These are phyloP conservation scores for Drosophila novamexicana DNA, from an alignment of 1,140 invertebrate genomes.

Conservation along the genomic window DNA sequence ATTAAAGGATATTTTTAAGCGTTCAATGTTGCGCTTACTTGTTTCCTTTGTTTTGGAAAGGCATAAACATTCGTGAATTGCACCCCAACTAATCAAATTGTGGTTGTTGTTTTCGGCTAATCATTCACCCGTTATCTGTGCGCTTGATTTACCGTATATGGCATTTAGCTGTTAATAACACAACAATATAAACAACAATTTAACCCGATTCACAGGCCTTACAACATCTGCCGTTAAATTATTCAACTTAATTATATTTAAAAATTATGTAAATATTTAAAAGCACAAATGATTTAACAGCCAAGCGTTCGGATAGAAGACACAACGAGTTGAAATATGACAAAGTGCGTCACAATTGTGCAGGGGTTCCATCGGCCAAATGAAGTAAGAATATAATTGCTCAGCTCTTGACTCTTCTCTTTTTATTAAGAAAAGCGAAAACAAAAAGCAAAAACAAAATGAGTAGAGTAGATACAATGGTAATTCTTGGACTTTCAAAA, in stretches of 20 bases:
- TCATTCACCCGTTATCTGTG: conserved; percentile 35
- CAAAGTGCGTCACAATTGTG: conserved; percentile 43
- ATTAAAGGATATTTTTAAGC: too few species aligned
- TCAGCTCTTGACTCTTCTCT: conserved; percentile 8
- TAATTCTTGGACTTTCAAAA: conserved; percentile 62
- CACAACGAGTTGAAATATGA: conserved; percentile 3
- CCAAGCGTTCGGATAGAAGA: conserved; percentile 2
- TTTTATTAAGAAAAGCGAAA: conserved; percentile 20
- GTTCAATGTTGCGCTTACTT: neutral
- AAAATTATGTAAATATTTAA: conserved; percentile 52
- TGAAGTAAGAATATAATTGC: conserved; percentile 67
- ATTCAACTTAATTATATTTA: conserved; percentile 39
- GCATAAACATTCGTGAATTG: conserved; percentile 12
- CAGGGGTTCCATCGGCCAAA: conserved; percentile 14
- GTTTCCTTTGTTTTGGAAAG: conserved; percentile 18
- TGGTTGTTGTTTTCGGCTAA: conserved; percentile 11
- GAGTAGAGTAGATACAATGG: conserved; percentile 51
- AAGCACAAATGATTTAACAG: conserved; percentile 36
- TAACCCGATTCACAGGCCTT: conserved; percentile 44
- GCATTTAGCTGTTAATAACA: conserved; percentile 31
- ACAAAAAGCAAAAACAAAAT: conserved; percentile 29
- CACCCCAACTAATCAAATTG: conserved; percentile 6
- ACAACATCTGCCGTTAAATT: conserved; percentile 42
- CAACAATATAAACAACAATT: conserved; percentile 9
- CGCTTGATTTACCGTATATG: conserved; percentile 32